These are phyloP conservation scores for Setophaga kirtlandii DNA, from an alignment of 2,113 vertebrate species.

Conservation along the genomic window DNA sequence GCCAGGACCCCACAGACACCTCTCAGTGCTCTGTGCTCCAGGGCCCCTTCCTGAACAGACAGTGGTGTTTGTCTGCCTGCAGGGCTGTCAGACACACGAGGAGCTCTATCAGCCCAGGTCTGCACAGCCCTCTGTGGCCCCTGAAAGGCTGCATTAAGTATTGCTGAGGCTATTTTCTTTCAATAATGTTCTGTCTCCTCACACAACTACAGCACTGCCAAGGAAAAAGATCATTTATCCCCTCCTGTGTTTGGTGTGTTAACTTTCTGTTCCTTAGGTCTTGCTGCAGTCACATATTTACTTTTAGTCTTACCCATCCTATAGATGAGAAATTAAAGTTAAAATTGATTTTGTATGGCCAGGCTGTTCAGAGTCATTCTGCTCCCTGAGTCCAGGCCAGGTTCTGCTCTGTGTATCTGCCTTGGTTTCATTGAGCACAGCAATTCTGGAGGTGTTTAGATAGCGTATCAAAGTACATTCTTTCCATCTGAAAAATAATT, in stretches of 20 bases:
- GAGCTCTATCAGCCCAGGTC: neutral
- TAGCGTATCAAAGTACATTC: neutral
- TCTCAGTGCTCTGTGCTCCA: neutral
- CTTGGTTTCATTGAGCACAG: neutral
- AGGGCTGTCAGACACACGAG: neutral
- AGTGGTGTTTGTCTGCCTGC: neutral
- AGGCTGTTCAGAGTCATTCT: neutral
- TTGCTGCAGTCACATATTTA: neutral
- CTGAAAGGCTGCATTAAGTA: neutral
- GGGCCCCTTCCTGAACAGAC: neutral
- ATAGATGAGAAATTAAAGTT: neutral
- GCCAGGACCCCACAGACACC: neutral
- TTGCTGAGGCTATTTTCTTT: neutral
- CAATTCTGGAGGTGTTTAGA: neutral
- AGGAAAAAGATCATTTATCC: neutral
- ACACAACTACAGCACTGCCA: neutral
- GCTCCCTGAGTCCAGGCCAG: neutral
- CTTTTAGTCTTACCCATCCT: neutral
- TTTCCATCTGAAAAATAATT: neutral
- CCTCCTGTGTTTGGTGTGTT: neutral
- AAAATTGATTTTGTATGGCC: neutral
- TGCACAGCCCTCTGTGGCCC: neutral
- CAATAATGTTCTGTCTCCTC: neutral
- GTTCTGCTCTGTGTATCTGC: neutral
- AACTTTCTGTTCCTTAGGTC: neutral